Base-by-base conservation (phyloP, 2,888 invertebrate species). In the Steromphala cineraria region DNA sequence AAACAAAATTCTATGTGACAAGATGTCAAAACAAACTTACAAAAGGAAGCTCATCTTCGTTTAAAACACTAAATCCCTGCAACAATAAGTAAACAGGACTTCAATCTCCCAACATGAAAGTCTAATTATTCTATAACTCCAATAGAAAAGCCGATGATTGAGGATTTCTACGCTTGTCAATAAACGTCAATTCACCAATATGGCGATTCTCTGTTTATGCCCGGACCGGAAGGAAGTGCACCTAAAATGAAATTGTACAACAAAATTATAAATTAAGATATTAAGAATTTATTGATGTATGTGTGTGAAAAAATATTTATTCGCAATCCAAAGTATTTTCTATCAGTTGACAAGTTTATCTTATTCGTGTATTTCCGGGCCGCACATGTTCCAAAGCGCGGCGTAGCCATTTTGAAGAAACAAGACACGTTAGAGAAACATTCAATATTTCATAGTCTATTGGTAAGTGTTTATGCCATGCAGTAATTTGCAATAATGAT, bases 21-120 rank as follows among this genome's bases (percentile, higher is more conserved):
- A 74, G 36, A 36, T 28, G 17, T 19, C 31, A 56, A 31, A 46
- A n/a, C 8, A 75, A 67, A 87, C 87, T 87, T 85, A 87, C 87
- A 87, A 87, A 76, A 87, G 83, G 84, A 87, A 87, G 83, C 87
- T 87, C 87, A 87, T 87, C 62, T 75, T 86, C 71, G 67, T 56
- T 53, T 74, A 56, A n/a, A 19, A 74, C 67, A 56, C 75, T 40
- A 78, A 53, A 52, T 21, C 71, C 24, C 31, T 74, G n/a, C 19
- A 52, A 46, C 36, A 56, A 56, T 75, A 46, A 75, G 17, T 55
- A 75, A 10, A 53, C 55, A 40, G 56, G 74, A 74, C 53, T 17
- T 28, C 40, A 75, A 40, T 40, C 75, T 40, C 28, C 36, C 19
- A 55, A 52, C 17, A 8, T 31, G 19, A 17, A 40, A 40, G 19